Percentiles rank a stretch among this genome's conserved stretches.
Evolutionary conservation across 2,797 vertebrate genomes (phyloP).

Genomic region (Gymnodraco acuticeps): DNA sequence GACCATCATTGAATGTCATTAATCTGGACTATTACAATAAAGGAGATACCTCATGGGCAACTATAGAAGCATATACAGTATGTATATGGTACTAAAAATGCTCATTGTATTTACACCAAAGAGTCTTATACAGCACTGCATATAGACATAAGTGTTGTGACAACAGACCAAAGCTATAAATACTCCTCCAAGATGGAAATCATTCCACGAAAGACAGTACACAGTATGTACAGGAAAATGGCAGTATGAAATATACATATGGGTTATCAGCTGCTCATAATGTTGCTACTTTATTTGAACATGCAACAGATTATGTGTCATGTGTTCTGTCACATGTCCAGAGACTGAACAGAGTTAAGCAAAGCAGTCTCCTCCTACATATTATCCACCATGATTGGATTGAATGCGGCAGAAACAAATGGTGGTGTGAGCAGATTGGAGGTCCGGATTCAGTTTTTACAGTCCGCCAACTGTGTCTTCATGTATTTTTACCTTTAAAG

Average conservation of each 20-base stretch:
- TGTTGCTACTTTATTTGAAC: constrained; percentile 35
- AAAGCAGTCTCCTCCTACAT: constrained; percentile 7
- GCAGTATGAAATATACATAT: constrained; percentile 39
- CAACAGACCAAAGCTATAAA: constrained; percentile 20
- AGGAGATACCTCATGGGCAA: not conserved
- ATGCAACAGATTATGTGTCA: constrained; percentile 29
- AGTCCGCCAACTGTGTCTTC: constrained; percentile 12
- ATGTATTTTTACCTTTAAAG: constrained; percentile 1
- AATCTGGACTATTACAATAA: not conserved
- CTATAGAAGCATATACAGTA: not conserved
- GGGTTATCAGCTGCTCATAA: constrained; percentile 56
- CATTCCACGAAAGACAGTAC: constrained; percentile 20
- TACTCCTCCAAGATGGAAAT: constrained; percentile 35
- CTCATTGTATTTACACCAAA: constrained; percentile 2
- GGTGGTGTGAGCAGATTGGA: not conserved
- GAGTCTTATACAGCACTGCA: constrained; percentile 4
- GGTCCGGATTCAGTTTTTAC: constrained; percentile 2
- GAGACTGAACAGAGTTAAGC: constrained; percentile 15
- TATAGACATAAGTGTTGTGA: not conserved
- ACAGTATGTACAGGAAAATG: constrained; percentile 33
- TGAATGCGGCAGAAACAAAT: not conserved
- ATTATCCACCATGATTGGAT: not conserved
- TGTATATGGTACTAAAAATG: not conserved
- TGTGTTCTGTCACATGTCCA: constrained; percentile 38
- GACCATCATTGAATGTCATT: not conserved